Percentiles rank a stretch among this genome's conserved stretches.
Conservation (phyloP, 2,888 invertebrate genomes). For the Scrobipalpa atriplicella region DNA sequence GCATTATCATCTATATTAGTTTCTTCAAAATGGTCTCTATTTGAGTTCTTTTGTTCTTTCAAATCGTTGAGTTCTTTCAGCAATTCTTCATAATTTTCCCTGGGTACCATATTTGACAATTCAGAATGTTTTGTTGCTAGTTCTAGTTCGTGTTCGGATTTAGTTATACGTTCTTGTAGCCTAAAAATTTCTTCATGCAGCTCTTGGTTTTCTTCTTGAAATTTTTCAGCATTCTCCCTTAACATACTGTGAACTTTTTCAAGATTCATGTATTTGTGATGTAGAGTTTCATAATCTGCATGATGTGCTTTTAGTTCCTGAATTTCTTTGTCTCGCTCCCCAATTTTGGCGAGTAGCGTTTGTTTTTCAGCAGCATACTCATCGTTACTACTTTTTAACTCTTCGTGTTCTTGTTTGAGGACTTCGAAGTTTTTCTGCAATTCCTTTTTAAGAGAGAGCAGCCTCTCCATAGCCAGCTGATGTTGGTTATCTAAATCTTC, state of each 20-base stretch:
- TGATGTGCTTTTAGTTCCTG: slow-evolving; percentile 50
- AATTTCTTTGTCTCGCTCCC: slow-evolving; percentile 71
- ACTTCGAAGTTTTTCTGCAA: slow-evolving; percentile 78
- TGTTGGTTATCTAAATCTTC: slow-evolving; percentile 90
- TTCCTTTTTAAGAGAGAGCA: slow-evolving; percentile 79
- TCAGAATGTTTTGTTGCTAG: slow-evolving; percentile 56
- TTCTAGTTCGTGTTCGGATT: slow-evolving; percentile 74
- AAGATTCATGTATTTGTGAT: slow-evolving; percentile 75
- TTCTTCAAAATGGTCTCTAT: slow-evolving; percentile 66
- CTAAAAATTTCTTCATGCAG: slow-evolving; percentile 78
- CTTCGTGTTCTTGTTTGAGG: slow-evolving; percentile 74
- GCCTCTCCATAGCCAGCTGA: slow-evolving; percentile 85
- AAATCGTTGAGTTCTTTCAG: slow-evolving; percentile 63
- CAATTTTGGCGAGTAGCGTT: slow-evolving; percentile 66
- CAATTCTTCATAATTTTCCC: slow-evolving; percentile 64
- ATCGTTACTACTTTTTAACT: slow-evolving; percentile 71
- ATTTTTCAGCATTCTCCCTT: slow-evolving; percentile 76
- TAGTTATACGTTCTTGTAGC: slow-evolving; percentile 74
- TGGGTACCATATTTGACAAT: slow-evolving; percentile 59
- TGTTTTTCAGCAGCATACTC: slow-evolving; percentile 72
- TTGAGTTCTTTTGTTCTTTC: slow-evolving; percentile 59
- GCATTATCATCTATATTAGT: slow-evolving; percentile 77
- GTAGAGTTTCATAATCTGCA: slow-evolving; percentile 67
- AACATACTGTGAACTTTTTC: slow-evolving; percentile 71
- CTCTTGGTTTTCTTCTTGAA: slow-evolving; percentile 80